Evolutionary conservation across 1,140 invertebrate genomes (phyloP), one percentile per base, ranked within the genome.

Genomic region (Mamestra configurata): DNA sequence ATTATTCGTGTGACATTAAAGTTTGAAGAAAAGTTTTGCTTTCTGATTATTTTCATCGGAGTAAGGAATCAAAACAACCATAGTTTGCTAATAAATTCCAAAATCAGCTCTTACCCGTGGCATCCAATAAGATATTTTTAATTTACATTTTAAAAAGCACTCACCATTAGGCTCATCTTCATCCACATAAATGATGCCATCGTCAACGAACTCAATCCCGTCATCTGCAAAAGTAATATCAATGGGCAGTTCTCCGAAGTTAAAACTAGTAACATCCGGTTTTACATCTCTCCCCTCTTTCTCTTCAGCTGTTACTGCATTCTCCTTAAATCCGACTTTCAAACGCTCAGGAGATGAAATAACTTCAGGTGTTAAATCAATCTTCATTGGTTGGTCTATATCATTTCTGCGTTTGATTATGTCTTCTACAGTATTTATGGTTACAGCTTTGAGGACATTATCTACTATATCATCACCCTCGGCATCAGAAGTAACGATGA

Each of bases 141-240:
- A n/a, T n/a, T n/a, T n/a, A n/a, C n/a, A n/a, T n/a, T n/a, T n/a
- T n/a, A 70, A 49, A 31, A 46, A n/a, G 51, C 80, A 84, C 80
- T 82, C 81, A 18, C 27, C 20, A 61, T 72, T 4, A 18, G n/a
- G 46, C 55, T 10, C n/a, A 72, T 85, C 86, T 35, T 90, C 84
- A 10, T 88, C 86, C 7, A 75, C 51, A 37, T 82, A 83, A 31
- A 82, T 86, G 46, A 89, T 89, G 7, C 90, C 90, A 75, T 92
- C 88, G 73, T 93, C 92, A 46, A 88, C 81, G 22, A 89, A 83
- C 55, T 88, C 91, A 37, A 93, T 89, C 0, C 89, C 89, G 15
- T 92, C 88, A 79, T 88, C 86, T 18, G 72, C 80, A 53, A 90
- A 84, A 13, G 83, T 76, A 3, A 84, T 40, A 68, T 82, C 68